Evolutionary conservation across 2,797 vertebrate genomes (phyloP), one percentile per base, ranked within the genome.

Genomic region (Gallinago stenura): DNA sequence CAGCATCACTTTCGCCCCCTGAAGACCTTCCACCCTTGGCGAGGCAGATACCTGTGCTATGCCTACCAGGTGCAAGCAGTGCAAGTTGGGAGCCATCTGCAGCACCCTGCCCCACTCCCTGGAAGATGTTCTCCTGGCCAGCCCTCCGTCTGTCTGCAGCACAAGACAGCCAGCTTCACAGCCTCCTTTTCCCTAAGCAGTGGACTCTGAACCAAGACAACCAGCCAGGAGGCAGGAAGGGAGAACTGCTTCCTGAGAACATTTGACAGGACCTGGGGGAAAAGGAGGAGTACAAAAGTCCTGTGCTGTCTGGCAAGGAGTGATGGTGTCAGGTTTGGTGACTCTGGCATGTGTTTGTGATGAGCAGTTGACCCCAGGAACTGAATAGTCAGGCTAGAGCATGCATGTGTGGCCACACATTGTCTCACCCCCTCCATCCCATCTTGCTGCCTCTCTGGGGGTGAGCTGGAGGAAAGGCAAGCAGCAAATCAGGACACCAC

Each of bases 391-490:
- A 58, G 50, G 31, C 28, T 68, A n/a, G 69, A 72, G 56, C 1
- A 2, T 1, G 2, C 1, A 19, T 69, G 7, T 39, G 24, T 46
- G 51, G 16, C 22, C 11, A 1, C 53, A 57, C 19, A 6, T 41
- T 75, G 22, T 69, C 37, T 78, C 41, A 41, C 7, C 3, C 15
- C 20, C 53, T 70, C 19, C 8, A 2, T 31, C 20, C 22, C 3
- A 7, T 68, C 33, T 69, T 64, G 28, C 33, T 87, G 28, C 51
- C 2, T 2, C 45, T 90, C n/a, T 58, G 5, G 11, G 28, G 22
- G 9, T n/a, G 77, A 89, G 54, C 35, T 58, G 62, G 33, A 89
- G 33, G 57, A 24, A 79, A 89, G 18, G 19, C 35, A 91, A 70
- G 24, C 15, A 28, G 50, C 66, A 75, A 37, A 11, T 51, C 50